Evolutionary conservation across 2,888 invertebrate genomes (phyloP).

Genomic region (Andrena flavipes): DNA sequence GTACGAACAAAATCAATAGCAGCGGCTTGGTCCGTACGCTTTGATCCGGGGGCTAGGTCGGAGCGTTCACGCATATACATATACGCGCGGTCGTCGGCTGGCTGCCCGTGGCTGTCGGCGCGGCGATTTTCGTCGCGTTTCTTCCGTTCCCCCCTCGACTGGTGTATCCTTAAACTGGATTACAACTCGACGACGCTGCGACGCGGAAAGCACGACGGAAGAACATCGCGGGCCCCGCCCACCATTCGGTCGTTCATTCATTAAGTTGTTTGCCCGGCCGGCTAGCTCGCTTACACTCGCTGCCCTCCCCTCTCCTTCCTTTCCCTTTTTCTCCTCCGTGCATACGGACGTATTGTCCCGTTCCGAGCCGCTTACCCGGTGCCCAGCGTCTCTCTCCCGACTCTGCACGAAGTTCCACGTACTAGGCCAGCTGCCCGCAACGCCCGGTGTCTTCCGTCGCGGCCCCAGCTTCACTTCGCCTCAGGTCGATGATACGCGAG

Average conservation of each 20-base stretch:
- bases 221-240: conserved; percentile 52
- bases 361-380: conserved; percentile 11
- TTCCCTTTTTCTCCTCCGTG: not conserved
- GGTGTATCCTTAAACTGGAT: conserved; percentile 26
- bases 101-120: not conserved
- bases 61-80: conserved; percentile 37
- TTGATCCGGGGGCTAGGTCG: conserved; percentile 32
- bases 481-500: conserved; percentile 32
- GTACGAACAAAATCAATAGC: conserved; percentile 48
- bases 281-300: conserved; percentile 24
- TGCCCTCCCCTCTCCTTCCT: not conserved
- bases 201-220: conserved; percentile 53
- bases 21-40: conserved; percentile 16
- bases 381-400: not conserved
- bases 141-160: not conserved
- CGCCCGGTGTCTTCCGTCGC: not conserved
- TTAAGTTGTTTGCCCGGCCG: conserved; percentile 56
- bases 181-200: conserved; percentile 4
- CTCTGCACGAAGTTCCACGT: conserved; percentile 17
- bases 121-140: conserved; percentile 33
- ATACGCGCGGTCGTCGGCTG: too few relatives aligned
- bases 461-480: conserved; percentile 12
- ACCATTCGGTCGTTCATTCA: conserved; percentile 69
- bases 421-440: conserved; percentile 5
- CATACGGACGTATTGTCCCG: not conserved